Evolutionary conservation across 2,113 vertebrate species (phyloP).

Genomic region (Eclectus roratus): DNA sequence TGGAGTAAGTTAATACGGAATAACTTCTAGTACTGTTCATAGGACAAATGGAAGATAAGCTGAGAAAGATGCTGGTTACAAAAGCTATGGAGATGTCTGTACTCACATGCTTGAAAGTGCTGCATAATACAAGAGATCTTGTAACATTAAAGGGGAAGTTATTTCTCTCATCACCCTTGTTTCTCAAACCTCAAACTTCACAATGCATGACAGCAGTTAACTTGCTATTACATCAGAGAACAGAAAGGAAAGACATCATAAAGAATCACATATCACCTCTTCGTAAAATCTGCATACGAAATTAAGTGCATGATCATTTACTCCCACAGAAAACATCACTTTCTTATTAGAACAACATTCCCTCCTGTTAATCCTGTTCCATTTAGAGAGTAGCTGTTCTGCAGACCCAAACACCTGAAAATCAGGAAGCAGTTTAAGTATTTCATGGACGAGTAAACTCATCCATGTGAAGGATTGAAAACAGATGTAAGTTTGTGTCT

Average conservation of each 20-base stretch:
- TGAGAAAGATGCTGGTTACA: neutral
- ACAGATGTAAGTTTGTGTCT: neutral
- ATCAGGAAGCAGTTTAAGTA: neutral
- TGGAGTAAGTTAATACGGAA: neutral
- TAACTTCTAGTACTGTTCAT: neutral
- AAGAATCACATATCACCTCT: neutral
- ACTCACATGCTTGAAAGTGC: neutral
- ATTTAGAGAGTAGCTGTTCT: neutral
- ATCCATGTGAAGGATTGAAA: neutral
- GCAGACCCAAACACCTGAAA: neutral
- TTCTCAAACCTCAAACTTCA: neutral
- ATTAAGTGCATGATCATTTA: neutral
- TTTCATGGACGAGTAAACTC: neutral
- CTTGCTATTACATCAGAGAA: neutral
- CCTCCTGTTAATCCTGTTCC: neutral
- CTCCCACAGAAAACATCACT: neutral
- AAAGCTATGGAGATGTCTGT: neutral
- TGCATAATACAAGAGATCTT: neutral
- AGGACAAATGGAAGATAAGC: neutral
- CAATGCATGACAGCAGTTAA: neutral
- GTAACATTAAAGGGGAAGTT: neutral
- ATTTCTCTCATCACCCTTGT: neutral
- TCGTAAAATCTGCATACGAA: neutral
- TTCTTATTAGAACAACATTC: neutral
- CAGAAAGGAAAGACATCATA: neutral